These are phyloP conservation scores for Deroptyus accipitrinus DNA, from an alignment of 2,113 vertebrate species.

Conservation along the genomic window DNA sequence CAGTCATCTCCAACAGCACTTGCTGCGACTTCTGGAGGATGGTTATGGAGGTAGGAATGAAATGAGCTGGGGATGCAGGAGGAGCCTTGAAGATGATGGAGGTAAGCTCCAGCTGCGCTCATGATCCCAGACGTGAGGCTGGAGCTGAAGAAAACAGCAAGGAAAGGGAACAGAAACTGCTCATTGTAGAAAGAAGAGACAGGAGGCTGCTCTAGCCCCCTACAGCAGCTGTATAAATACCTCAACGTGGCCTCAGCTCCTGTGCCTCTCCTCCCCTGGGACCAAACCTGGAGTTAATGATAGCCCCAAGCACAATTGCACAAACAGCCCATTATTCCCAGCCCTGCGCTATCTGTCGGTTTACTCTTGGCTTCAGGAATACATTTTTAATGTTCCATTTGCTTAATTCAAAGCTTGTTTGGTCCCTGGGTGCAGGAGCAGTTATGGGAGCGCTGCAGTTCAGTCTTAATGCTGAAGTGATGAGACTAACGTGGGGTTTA, in stretches of 20 bases:
- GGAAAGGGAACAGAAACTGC: background rate
- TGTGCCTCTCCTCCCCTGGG: background rate
- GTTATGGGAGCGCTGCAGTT: background rate
- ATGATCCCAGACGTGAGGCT: accelerated
- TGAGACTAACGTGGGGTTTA: background rate
- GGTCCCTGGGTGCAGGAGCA: background rate
- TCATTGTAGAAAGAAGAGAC: background rate
- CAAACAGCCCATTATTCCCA: background rate
- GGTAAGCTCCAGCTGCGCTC: background rate
- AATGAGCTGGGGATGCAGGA: background rate
- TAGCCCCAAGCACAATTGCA: background rate
- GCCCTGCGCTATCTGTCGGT: background rate
- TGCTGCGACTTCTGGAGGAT: background rate
- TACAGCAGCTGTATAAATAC: background rate
- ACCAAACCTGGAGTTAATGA: background rate
- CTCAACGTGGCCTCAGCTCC: background rate
- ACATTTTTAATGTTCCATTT: constrained; percentile 35
- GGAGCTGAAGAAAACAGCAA: background rate
- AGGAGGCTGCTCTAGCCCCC: background rate
- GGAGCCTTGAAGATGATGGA: background rate
- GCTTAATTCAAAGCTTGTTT: background rate
- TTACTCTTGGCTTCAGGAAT: background rate
- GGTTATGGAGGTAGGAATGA: background rate
- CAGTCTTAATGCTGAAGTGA: background rate
- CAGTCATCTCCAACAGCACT: background rate